Evolutionary conservation across 2,888 invertebrate species (phyloP).

Genomic region (Mechanitis messenoides): DNA sequence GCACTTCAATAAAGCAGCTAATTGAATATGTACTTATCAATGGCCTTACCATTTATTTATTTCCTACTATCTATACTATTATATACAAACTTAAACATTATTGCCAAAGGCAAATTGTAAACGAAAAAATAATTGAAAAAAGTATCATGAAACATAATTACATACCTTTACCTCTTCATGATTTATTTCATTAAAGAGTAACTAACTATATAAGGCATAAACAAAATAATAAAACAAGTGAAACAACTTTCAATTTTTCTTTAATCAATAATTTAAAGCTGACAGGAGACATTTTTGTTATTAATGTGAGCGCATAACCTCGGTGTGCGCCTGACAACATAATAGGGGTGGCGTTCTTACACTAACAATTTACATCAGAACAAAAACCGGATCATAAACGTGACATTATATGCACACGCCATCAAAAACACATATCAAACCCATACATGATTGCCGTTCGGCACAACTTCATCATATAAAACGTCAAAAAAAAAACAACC

Average conservation of each 20-base stretch:
- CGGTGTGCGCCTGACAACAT: slow-evolving; percentile 28
- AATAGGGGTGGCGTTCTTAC: slow-evolving; percentile 32
- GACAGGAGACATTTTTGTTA: slow-evolving; percentile 65
- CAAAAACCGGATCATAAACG: slow-evolving; percentile 19
- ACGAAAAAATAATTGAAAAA: no score
- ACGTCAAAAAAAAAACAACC: slow-evolving; percentile 23
- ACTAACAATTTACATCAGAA: slow-evolving; percentile 49
- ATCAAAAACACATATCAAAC: slow-evolving; percentile 25
- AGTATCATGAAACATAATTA: no score
- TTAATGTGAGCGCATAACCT: slow-evolving; percentile 36
- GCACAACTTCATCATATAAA: slow-evolving; percentile 18
- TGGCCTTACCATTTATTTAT: no score
- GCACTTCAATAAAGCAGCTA: no score
- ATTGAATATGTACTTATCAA: no score
- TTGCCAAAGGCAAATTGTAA: no score
- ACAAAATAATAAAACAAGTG: slow-evolving; percentile 47
- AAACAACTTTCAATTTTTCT: slow-evolving; percentile 68
- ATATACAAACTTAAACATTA: no score
- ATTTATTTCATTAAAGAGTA: no score
- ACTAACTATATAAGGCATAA: no score
- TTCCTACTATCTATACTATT: no score
- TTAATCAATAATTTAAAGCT: slow-evolving; percentile 76
- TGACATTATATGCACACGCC: slow-evolving; percentile 46
- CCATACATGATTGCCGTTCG: slow-evolving; percentile 24
- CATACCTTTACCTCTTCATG: no score